These are phyloP conservation scores for Drosophila leontia DNA, from an alignment of 1,140 invertebrate species.

Conservation along the genomic window DNA sequence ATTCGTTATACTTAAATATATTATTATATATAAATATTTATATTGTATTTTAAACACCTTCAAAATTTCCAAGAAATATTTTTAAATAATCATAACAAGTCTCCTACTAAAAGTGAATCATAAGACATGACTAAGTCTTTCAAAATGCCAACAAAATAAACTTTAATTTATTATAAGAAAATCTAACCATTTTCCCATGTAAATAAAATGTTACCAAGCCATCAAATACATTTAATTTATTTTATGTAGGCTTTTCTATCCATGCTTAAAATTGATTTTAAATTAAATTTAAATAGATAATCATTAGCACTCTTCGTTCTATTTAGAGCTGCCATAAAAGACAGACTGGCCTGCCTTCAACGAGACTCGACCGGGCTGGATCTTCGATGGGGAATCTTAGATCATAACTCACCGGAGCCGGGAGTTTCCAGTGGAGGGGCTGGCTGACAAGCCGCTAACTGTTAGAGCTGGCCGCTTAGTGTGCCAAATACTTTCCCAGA, in stretches of 20 bases:
- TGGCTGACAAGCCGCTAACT: slow-evolving; percentile 58
- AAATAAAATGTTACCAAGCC: no score
- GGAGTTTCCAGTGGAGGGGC: slow-evolving; percentile 10
- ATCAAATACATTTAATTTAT: neutral
- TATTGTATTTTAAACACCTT: neutral
- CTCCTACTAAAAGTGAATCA: neutral
- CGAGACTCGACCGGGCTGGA: slow-evolving; percentile 33
- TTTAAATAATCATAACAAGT: neutral
- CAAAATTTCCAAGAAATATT: neutral
- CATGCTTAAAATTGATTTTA: no score
- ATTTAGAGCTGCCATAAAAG: slow-evolving; percentile 28
- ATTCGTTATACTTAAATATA: neutral
- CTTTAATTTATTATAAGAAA: no score
- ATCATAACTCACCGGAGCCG: slow-evolving; percentile 45
- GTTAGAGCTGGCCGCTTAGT: slow-evolving; percentile 74
- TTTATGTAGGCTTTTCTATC: neutral
- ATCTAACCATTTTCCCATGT: no score
- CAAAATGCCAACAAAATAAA: neutral
- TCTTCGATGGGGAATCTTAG: slow-evolving; percentile 28
- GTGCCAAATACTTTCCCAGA: slow-evolving; percentile 81
- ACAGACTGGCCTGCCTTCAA: neutral
- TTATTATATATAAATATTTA: neutral
- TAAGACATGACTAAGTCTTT: neutral
- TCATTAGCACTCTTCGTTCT: slow-evolving; percentile 11
- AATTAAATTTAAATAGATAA: neutral